phyloP scores from a whole-genome alignment of 2,888 invertebrate species.

The Zhuqinia jingwanae region DNA sequence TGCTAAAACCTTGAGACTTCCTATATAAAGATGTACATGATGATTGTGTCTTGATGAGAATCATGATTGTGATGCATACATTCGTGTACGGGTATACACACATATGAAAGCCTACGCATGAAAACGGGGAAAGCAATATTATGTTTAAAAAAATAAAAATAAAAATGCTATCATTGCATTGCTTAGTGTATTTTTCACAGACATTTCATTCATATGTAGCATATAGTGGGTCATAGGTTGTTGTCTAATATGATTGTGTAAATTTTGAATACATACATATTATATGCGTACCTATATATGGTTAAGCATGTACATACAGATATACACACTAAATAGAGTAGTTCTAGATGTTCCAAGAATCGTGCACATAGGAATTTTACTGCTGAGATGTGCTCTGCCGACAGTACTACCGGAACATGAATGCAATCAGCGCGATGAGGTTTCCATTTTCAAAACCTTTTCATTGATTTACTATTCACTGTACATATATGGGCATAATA shows the following conservation, averaged over 20 bases:
- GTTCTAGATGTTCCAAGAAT: no score
- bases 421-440: conserved; percentile 21
- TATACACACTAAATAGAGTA: not conserved
- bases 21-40: not conserved
- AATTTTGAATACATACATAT: no score
- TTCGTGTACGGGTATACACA: not conserved
- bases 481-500: not conserved
- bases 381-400: not conserved
- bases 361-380: not conserved
- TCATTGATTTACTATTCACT: conserved; percentile 43
- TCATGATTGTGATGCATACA: not conserved
- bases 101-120: no score
- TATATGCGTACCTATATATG: no score
- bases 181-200: conserved; percentile 1
- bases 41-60: conserved; percentile 29
- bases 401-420: not conserved
- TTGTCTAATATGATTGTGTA: no score
- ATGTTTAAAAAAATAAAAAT: no score
- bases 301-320: no score
- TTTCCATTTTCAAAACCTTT: conserved; percentile 17
- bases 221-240: no score
- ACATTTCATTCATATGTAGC: no score
- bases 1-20: conserved; percentile 64
- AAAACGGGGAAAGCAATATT: no score
- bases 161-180: not conserved